phyloP scores from a whole-genome alignment of 2,888 invertebrate species.

The Drosophila anceps region DNA sequence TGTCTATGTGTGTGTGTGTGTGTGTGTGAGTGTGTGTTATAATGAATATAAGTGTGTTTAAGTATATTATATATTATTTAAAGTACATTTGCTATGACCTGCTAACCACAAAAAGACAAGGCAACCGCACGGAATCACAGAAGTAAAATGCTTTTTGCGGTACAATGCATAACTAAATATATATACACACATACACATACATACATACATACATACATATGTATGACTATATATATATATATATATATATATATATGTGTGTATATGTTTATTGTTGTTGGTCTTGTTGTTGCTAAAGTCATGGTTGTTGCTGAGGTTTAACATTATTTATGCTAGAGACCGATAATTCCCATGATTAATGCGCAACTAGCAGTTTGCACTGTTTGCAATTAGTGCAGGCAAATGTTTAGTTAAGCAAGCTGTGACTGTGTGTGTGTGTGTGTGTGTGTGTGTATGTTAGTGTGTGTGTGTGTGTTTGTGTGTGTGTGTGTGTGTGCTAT shows the following conservation, averaged over 20 bases:
- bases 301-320: slow-evolving; percentile 40
- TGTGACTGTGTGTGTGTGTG: slow-evolving; percentile 9
- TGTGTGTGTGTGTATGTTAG: slow-evolving; percentile 7
- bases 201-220: not conserved
- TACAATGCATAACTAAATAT: slow-evolving; percentile 17
- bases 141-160: slow-evolving; percentile 65
- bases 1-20: not conserved
- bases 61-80: slow-evolving; percentile 42
- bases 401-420: slow-evolving; percentile 58
- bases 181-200: not conserved
- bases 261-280: slow-evolving; percentile 7
- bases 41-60: slow-evolving; percentile 2
- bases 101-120: slow-evolving; percentile 51
- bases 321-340: slow-evolving; percentile 59
- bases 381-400: slow-evolving; percentile 64
- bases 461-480: not conserved
- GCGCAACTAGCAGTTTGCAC: slow-evolving; percentile 46
- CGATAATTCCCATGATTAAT: slow-evolving; percentile 72
- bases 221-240: slow-evolving; percentile 6
- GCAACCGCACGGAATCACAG: slow-evolving; percentile 53
- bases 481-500: slow-evolving; percentile 11
- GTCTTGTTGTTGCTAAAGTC: slow-evolving; percentile 28
- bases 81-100: slow-evolving; percentile 42
- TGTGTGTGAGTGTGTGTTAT: not conserved
- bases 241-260: slow-evolving; percentile 9